phyloP scores from a whole-genome alignment of 2,113 vertebrate species.

The Istiophorus platypterus region DNA sequence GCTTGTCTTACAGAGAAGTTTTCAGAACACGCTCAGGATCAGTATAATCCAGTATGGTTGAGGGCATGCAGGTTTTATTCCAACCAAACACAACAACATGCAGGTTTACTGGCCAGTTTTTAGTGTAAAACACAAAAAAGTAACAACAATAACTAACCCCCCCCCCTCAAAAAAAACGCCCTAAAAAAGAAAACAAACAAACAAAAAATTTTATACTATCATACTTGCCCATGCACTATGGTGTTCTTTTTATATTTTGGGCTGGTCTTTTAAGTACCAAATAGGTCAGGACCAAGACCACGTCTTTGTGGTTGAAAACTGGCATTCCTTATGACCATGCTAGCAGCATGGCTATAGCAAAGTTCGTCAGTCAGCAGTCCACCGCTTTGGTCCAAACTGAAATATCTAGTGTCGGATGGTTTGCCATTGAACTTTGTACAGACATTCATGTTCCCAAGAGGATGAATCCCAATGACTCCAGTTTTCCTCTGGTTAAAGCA shows the following conservation, averaged over 20 bases:
- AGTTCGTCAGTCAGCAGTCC: neutral
- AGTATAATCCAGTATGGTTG: neutral
- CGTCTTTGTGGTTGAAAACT: neutral
- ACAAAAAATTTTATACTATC: neutral
- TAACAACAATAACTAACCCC: no score
- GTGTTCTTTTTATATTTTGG: neutral
- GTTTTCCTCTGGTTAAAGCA: no score
- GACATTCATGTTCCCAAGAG: no score
- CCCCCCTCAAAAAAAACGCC: no score
- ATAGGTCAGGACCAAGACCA: neutral
- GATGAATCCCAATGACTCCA: no score
- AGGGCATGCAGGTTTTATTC: neutral
- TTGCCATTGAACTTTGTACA: neutral
- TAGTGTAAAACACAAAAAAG: neutral
- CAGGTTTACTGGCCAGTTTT: neutral
- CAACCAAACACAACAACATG: neutral
- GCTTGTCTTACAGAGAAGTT: constrained; percentile 33
- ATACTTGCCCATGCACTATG: neutral
- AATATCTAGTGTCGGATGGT: neutral
- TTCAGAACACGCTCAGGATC: neutral
- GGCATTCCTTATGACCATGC: neutral
- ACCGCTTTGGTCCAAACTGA: neutral
- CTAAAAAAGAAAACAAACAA: neutral
- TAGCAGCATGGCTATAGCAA: neutral
- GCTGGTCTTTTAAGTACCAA: neutral